A percentile compares a stretch with the other conserved stretches of the same genome.
phyloP scores from a whole-genome alignment of 2,888 invertebrate genomes.

The Deroplatys truncata region DNA sequence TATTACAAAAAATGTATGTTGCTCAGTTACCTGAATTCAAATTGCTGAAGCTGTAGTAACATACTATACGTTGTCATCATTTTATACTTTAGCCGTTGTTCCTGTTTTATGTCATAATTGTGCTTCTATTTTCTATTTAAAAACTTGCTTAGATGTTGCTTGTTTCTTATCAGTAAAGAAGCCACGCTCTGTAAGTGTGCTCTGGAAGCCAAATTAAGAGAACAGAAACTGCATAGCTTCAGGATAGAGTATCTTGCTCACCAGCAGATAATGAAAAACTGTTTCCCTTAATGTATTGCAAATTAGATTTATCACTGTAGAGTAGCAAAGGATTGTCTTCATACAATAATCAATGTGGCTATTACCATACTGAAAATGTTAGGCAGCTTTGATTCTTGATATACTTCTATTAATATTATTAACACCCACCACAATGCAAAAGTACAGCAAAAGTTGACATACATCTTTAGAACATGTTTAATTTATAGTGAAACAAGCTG shows the following conservation, averaged over 20 bases:
- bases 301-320: not conserved
- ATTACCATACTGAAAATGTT: not conserved
- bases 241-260: not conserved
- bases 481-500: not conserved
- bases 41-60: not conserved
- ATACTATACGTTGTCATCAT: not conserved
- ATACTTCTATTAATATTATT: not conserved
- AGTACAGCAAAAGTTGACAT: not conserved
- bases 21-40: not conserved
- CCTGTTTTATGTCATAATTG: not conserved
- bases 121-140: not conserved
- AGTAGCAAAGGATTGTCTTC: not conserved
- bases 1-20: not conserved
- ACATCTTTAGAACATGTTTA: not conserved
- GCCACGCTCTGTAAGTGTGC: not conserved
- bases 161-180: not conserved
- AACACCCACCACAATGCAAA: not conserved
- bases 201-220: not conserved
- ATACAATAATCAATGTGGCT: not conserved
- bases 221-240: not conserved
- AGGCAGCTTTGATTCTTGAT: not conserved
- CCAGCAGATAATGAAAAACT: not conserved
- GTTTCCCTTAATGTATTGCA: not conserved
- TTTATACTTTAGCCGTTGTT: not conserved
- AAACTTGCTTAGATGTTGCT: not conserved